Evolutionary conservation across 2,113 vertebrate species (phyloP).

Genomic region (Heterotis niloticus): DNA sequence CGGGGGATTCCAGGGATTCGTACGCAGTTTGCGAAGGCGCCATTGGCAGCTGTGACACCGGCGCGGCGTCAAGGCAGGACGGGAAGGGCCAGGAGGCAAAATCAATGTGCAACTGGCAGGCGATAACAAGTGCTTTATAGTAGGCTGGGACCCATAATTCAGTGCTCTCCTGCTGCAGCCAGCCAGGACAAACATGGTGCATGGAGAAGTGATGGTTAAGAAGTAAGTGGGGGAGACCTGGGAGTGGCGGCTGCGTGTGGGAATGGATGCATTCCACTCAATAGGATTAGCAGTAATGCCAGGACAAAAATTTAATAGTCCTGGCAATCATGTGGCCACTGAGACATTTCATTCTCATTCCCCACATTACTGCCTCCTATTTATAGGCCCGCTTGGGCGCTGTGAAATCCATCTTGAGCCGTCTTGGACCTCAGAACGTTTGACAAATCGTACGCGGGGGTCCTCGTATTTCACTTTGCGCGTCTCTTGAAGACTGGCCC

Average conservation of each 20-base stretch:
- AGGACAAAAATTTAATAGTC: slow-evolving; percentile 27
- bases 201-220: slow-evolving; percentile 8
- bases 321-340: slow-evolving; percentile 27
- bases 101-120: neutral
- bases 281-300: slow-evolving; percentile 21
- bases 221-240: neutral
- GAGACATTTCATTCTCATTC: slow-evolving; percentile 31
- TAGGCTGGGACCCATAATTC: neutral
- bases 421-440: slow-evolving; percentile 1
- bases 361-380: slow-evolving; percentile 22
- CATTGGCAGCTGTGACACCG: neutral
- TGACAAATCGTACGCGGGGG: neutral
- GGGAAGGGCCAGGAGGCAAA: neutral
- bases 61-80: neutral
- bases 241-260: neutral
- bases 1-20: no score
- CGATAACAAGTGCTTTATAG: slow-evolving; percentile 1
- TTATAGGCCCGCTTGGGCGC: slow-evolving; percentile 21
- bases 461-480: neutral
- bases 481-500: neutral
- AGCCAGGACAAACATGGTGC: neutral
- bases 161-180: neutral
- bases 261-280: neutral
- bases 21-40: no score
- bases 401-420: slow-evolving; percentile 14